Conservation (phyloP, 2,888 invertebrate genomes). For the Alviniconcha strummeri region DNA sequence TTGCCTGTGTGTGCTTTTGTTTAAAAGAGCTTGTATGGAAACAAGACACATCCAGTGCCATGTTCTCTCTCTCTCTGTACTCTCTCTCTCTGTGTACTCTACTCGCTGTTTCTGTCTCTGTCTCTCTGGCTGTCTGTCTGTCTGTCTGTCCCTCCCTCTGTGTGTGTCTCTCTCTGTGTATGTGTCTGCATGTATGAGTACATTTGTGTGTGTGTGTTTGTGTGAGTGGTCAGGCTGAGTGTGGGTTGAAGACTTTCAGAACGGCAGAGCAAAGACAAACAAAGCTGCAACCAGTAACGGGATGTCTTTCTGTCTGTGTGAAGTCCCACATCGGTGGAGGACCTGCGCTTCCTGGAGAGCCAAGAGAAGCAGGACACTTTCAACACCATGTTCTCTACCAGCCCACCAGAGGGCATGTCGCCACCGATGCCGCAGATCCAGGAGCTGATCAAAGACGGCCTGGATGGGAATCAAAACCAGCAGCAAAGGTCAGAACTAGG, state of each 20-base stretch:
- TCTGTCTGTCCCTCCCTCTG: too few relatives aligned
- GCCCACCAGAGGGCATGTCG: slow-evolving; percentile 45
- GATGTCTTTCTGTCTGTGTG: not conserved
- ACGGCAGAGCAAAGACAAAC: not conserved
- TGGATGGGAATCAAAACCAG: not conserved
- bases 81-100: too few relatives aligned
- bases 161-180: too few relatives aligned
- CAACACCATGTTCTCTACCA: slow-evolving; percentile 62
- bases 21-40: too few relatives aligned
- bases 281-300: too few relatives aligned
- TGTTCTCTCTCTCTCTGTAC: too few relatives aligned
- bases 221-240: too few relatives aligned
- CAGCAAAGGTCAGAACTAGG: not conserved
- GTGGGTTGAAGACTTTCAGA: not conserved
- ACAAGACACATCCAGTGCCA: too few relatives aligned
- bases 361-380: slow-evolving; percentile 56
- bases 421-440: not conserved
- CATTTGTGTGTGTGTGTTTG: not conserved
- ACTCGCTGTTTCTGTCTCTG: too few relatives aligned
- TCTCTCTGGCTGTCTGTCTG: too few relatives aligned
- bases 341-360: slow-evolving; percentile 36
- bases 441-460: not conserved
- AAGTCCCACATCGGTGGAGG: slow-evolving; percentile 30
- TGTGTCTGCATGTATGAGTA: too few relatives aligned
- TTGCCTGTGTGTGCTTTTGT: too few relatives aligned